These are phyloP conservation scores for Frankliniella fusca DNA, from an alignment of 2,888 invertebrate genomes.

Conservation along the genomic window DNA sequence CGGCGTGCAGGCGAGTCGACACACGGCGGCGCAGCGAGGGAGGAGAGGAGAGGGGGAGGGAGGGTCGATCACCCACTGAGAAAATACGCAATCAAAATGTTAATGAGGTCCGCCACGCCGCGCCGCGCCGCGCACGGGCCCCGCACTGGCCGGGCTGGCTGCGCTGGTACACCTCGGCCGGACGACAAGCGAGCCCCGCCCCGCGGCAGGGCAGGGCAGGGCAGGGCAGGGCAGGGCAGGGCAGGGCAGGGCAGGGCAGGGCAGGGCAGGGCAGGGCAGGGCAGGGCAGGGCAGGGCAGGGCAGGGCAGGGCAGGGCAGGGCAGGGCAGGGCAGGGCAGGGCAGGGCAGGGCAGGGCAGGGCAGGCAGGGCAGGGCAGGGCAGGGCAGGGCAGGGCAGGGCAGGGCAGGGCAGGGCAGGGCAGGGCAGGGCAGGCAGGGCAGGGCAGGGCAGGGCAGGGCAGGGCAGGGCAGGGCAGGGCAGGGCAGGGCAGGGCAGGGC, in stretches of 20 bases:
- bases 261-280: not conserved
- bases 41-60: not conserved
- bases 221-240: not conserved
- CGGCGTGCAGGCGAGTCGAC: too few relatives aligned
- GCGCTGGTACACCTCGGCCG: not conserved
- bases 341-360: not conserved
- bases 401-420: not conserved
- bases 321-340: not conserved
- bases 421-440: too few relatives aligned
- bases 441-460: not conserved
- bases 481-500: not conserved
- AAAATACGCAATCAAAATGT: conserved; percentile 24
- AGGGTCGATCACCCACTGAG: conserved; percentile 15
- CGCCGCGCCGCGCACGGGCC: not conserved
- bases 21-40: not conserved
- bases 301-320: not conserved
- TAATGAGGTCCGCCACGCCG: not conserved
- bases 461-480: not conserved
- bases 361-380: not conserved
- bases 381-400: not conserved
- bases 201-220: not conserved
- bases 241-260: not conserved
- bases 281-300: not conserved
- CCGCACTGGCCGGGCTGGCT: not conserved
- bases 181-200: not conserved